Evolutionary conservation across 2,113 vertebrate species (phyloP), one percentile per base, ranked within the genome.

Genomic region (Otocyon megalotis): DNA sequence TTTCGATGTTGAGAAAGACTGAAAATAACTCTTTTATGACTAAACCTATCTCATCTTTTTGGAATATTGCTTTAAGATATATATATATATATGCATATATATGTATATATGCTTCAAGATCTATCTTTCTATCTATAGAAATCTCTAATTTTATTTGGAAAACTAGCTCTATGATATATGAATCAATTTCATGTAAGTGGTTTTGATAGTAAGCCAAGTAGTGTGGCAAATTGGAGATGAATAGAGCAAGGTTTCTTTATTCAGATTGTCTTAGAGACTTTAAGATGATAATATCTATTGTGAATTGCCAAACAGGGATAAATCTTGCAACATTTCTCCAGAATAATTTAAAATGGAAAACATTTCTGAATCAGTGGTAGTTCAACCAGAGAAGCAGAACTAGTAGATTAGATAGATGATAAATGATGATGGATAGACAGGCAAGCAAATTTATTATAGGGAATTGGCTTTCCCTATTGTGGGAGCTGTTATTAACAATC

Each of bases 71-170:
- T 80, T 74, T 54, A 56, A 12, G 22, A 74, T 74, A 24, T 74
- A 43, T 24, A 20, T 72, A 3, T 37, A 72, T 24, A 72, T 43
- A 20, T 24, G 13, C 7, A 43, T 9, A 22, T 37, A 56, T 56
- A 74, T n/a, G 15, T 24, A 60, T 22, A 89, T 28, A 63, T 12
- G 58, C 16, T 16, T 28, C 14, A 60, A 60, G 22, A 60, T 60
- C 58, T 60, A 24, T 60, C 58, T n/a, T n/a, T n/a, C n/a, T 60
- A 60, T 74, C 2, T 20, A 43, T 74, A 85, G 6, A 83, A 65
- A 67, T 85, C 77, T 77, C 30, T 53, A 79, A 72, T 24, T 82
- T 90, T 92, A 74, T 90, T 85, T 90, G 56, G 32, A 95, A 95
- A 96, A 76, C 35, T 76, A 82, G 1, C 13, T 88, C 22, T 82